Evolutionary conservation across 2,113 vertebrate genomes (phyloP).

Genomic region (Cygnus buccinator): DNA sequence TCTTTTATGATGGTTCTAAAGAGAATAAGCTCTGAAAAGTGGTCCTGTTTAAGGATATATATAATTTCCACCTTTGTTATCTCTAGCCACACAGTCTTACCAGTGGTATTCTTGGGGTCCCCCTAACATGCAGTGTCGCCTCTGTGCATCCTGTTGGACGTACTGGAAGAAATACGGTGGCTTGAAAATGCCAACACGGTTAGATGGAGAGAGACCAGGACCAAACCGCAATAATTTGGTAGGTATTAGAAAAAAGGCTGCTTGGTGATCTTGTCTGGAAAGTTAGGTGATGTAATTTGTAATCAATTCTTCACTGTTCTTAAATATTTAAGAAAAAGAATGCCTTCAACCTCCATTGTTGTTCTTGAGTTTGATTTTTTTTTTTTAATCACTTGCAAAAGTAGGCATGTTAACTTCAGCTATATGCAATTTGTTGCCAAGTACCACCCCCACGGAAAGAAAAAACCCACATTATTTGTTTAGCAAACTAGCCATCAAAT

Average conservation of each 20-base stretch:
- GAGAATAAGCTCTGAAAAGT: conserved; percentile 53
- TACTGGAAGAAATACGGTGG: conserved; percentile 99
- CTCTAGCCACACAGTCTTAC: conserved; percentile 93
- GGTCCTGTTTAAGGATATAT: conserved; percentile 77
- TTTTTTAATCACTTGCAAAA: neutral
- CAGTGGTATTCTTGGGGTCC: conserved; percentile 99
- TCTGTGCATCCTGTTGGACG: conserved; percentile 97
- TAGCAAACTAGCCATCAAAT: conserved; percentile 1
- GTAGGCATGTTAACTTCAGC: fast-evolving
- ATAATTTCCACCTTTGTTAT: conserved; percentile 81
- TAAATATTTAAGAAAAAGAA: conserved; percentile 21
- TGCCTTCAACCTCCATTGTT: neutral
- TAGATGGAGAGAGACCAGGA: conserved; percentile 95
- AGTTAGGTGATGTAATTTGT: neutral
- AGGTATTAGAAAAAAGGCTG: conserved; percentile 18
- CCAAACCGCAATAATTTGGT: conserved; percentile 95
- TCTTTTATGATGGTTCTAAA: conserved; percentile 45
- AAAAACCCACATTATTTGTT: neutral
- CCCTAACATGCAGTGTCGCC: conserved; percentile 98
- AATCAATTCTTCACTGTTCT: neutral
- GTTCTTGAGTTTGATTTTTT: neutral
- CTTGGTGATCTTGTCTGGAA: neutral
- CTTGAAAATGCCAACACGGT: conserved; percentile 96
- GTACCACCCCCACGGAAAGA: neutral
- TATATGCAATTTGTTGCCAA: neutral